Evolutionary conservation across 2,888 invertebrate species (phyloP).

Genomic region (Rhorus exstirpatorius): DNA sequence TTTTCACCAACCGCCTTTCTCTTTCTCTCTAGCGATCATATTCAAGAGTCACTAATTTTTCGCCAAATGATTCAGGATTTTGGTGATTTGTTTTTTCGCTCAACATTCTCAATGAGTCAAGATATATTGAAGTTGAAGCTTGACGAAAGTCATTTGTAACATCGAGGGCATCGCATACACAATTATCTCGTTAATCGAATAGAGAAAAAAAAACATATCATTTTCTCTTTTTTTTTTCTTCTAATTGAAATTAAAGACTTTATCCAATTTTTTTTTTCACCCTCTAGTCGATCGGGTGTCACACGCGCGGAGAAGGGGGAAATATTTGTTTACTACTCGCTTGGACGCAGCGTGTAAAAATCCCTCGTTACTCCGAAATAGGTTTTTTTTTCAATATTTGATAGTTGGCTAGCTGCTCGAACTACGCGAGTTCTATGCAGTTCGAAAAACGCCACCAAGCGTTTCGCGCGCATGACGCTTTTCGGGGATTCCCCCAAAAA

Average conservation of each 20-base stretch:
- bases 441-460: slow-evolving; percentile 1
- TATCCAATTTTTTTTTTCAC: slow-evolving; percentile 28
- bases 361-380: slow-evolving; percentile 3
- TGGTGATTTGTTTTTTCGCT: neutral
- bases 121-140: slow-evolving; percentile 7
- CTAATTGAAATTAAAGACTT: slow-evolving; percentile 72
- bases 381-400: neutral
- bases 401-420: neutral
- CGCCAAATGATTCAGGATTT: neutral
- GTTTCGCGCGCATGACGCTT: neutral
- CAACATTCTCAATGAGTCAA: slow-evolving; percentile 1
- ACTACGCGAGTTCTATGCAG: neutral
- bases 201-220: neutral
- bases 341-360: slow-evolving; percentile 23
- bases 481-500: slow-evolving; percentile 10
- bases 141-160: neutral
- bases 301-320: neutral
- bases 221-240: slow-evolving; percentile 31
- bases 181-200: neutral
- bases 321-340: slow-evolving; percentile 8
- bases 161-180: neutral
- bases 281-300: slow-evolving; percentile 6
- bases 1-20: neutral
- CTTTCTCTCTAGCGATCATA: neutral
- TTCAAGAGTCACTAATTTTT: neutral